phyloP scores from a whole-genome alignment of 2,797 vertebrate genomes.

The Mus caroli region DNA sequence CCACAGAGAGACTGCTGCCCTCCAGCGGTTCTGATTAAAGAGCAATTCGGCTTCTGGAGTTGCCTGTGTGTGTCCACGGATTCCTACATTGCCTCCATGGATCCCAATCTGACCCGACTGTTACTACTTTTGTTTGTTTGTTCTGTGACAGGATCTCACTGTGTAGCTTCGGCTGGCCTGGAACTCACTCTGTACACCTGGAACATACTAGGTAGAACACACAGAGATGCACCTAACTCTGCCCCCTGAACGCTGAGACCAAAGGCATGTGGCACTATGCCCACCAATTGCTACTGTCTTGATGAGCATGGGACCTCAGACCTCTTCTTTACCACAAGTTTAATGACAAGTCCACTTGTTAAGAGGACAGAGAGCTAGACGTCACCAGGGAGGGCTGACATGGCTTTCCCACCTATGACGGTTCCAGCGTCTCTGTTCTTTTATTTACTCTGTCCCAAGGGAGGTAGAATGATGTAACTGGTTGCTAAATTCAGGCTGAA shows the following conservation, averaged over 20 bases:
- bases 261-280: background rate
- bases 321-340: background rate
- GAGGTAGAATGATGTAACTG: background rate
- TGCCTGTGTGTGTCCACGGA: background rate
- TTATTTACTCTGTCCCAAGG: background rate
- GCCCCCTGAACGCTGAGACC: background rate
- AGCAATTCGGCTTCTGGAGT: no score
- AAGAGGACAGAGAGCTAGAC: background rate
- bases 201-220: background rate
- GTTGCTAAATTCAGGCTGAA: slow-evolving; percentile 54
- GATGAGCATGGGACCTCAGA: background rate
- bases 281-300: background rate
- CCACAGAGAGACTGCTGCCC: background rate
- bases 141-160: background rate
- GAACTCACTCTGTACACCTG: background rate
- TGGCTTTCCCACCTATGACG: background rate
- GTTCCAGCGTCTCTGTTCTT: background rate
- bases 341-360: background rate
- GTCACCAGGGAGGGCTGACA: background rate
- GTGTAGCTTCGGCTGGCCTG: background rate
- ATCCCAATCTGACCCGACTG: background rate
- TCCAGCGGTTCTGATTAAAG: background rate
- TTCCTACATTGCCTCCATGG: background rate
- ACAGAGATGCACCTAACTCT: background rate
- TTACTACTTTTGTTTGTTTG: background rate